phyloP scores from a whole-genome alignment of 92 coral and sea anemone genomes.

The Meandrina meandrites region DNA sequence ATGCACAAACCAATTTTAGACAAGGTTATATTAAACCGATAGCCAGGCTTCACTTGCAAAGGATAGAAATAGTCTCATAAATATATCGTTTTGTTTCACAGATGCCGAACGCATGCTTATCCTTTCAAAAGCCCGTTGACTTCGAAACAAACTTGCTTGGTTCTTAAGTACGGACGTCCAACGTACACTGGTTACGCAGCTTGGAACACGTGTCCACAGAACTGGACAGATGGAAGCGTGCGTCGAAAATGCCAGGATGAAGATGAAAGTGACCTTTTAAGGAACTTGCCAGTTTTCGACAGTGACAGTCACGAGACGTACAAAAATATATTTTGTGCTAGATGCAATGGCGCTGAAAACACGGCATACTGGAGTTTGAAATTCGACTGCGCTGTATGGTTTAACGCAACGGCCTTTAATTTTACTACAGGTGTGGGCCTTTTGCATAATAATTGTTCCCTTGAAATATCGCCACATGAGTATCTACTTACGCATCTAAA shows the following conservation, averaged over 20 bases:
- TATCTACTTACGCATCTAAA: background rate
- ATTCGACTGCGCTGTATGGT: background rate
- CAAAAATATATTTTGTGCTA: conserved; percentile 62
- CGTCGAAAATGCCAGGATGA: conserved; percentile 13
- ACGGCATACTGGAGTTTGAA: conserved; percentile 40
- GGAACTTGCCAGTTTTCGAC: conserved; percentile 54
- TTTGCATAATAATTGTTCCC: conserved; percentile 17
- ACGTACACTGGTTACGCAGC: background rate
- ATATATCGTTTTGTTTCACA: background rate
- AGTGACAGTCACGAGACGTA: conserved; percentile 37
- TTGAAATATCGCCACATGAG: background rate
- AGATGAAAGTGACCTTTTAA: conserved; percentile 25
- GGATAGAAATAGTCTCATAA: too few relatives aligned
- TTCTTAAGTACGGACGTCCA: background rate
- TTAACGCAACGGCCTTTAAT: conserved; percentile 8
- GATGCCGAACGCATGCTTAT: background rate
- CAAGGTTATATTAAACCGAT: too few relatives aligned
- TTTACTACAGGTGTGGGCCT: background rate
- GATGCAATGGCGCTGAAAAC: conserved; percentile 38
- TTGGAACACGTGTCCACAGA: conserved; percentile 16
- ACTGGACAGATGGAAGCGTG: conserved; percentile 9
- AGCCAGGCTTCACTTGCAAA: too few relatives aligned
- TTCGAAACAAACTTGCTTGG: background rate
- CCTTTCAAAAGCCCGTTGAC: background rate
- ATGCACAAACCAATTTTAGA: too few relatives aligned